Base-by-base conservation (phyloP, 2,113 vertebrate species). In the Camelus bactrianus region DNA sequence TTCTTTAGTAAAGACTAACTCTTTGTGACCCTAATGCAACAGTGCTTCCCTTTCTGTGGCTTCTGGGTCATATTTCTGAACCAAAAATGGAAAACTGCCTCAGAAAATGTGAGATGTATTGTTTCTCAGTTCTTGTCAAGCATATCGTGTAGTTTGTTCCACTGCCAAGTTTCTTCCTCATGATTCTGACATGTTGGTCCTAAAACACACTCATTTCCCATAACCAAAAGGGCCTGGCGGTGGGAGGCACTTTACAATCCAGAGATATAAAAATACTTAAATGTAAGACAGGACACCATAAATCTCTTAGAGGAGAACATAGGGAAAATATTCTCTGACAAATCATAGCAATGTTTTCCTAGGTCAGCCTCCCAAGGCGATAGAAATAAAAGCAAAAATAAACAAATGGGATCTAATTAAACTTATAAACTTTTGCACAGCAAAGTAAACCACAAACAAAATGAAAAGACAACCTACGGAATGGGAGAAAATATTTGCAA, bases 101-200 rank as follows among this genome's bases (percentile, higher is more conserved):
- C 85, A 96, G 60, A 65, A 89, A 95, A 90, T 26, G 89, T 94
- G 83, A 93, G 67, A 50, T 13, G 46, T 24, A 42, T 50, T 73
- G 56, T 93, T 93, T 95, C 77, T 91, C 89, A 65, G 1, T 48
- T 95, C 72, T 82, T 70, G 50, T 91, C 93, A 95, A 97, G 86
- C 73, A 9, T 19, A 82, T 80, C 58, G 0, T 42, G 17, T 89
- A 69, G 32, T 54, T 87, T 58, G 54, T 70, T 89, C 62, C 48
- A 13, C 81, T 86, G 91, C 93, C 96, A 93, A 89, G 65, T 75
- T 93, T 93, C 93, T 95, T 54, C 67, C 82, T 94, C 73, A 79
- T 76, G 73, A 91, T 95, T 91, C 67, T 94, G 89, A 96, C 77
- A 73, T 75, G 30, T 97, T 94, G 97, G 81, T 96, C 82, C 96